Percentiles rank a stretch among this genome's conserved stretches.
Evolutionary conservation across 2,888 invertebrate species (phyloP).

Genomic region (Coremacera marginata): DNA sequence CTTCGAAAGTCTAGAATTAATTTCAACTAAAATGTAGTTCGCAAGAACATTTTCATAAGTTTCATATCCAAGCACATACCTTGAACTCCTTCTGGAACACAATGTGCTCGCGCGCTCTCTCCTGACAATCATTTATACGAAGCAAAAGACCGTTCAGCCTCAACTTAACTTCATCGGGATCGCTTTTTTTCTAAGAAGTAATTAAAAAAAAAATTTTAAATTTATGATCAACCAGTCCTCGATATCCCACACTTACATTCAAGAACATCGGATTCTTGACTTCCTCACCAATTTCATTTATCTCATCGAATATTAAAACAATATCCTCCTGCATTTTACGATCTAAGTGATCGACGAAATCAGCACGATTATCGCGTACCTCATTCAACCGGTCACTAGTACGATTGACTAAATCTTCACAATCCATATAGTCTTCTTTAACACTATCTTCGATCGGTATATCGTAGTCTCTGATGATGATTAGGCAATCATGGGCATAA

Average conservation of each 20-base stretch:
- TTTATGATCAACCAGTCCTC: no score
- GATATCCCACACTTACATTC: slow-evolving; percentile 53
- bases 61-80: slow-evolving; percentile 68
- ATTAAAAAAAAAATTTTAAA: background rate
- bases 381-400: slow-evolving; percentile 75
- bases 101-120: slow-evolving; percentile 80
- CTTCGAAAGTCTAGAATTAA: no score
- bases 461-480: slow-evolving; percentile 84
- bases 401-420: slow-evolving; percentile 64
- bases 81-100: slow-evolving; percentile 88
- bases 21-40: no score
- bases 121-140: slow-evolving; percentile 75
- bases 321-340: slow-evolving; percentile 84
- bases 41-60: no score
- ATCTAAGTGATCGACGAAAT: slow-evolving; percentile 79
- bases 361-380: slow-evolving; percentile 76
- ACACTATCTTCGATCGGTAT: slow-evolving; percentile 82
- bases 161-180: slow-evolving; percentile 75
- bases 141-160: slow-evolving; percentile 76
- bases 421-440: slow-evolving; percentile 69
- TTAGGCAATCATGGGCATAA: slow-evolving; percentile 85
- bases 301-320: slow-evolving; percentile 77
- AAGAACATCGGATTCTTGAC: slow-evolving; percentile 70
- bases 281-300: slow-evolving; percentile 80
- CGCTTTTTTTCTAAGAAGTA: slow-evolving; percentile 76